phyloP scores from a whole-genome alignment of 2,113 vertebrate species.

The Brachypodius melanocephalos region DNA sequence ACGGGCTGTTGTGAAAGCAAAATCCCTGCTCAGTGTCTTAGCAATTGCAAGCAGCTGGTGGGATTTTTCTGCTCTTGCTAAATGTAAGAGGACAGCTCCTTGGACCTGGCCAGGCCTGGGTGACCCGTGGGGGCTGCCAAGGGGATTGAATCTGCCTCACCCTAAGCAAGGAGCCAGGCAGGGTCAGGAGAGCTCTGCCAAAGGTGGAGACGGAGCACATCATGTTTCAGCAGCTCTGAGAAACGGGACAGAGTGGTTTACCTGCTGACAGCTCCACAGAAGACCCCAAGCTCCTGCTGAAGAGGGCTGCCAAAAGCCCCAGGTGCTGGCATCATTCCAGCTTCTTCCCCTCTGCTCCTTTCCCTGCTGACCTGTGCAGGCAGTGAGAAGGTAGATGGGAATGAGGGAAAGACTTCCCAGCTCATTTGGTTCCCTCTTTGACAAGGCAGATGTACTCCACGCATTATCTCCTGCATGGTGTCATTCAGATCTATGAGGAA shows the following conservation, averaged over 20 bases:
- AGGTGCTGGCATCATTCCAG: neutral
- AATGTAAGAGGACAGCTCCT: slow-evolving; percentile 22
- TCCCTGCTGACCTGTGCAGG: neutral
- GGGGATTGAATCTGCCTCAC: neutral
- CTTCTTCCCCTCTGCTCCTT: neutral
- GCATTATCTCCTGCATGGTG: neutral
- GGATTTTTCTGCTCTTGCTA: neutral
- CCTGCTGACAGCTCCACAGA: neutral
- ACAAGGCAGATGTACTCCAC: neutral
- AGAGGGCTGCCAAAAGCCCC: neutral
- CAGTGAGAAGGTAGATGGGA: neutral
- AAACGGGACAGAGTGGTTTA: neutral
- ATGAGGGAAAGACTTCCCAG: neutral
- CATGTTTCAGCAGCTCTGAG: slow-evolving; percentile 10
- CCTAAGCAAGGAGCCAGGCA: neutral
- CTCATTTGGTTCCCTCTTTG: neutral
- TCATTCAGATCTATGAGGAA: neutral
- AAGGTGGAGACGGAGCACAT: slow-evolving; percentile 1
- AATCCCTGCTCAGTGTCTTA: neutral
- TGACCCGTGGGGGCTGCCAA: accelerated
- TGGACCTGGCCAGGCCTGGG: neutral
- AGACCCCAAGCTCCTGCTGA: neutral
- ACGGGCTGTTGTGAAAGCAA: accelerated
- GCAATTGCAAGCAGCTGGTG: slow-evolving; percentile 30
- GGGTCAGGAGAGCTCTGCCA: neutral